Percentiles rank a stretch among this genome's conserved stretches.
Conservation (phyloP, 2,888 invertebrate genomes). For the Palloptera scutellata region DNA sequence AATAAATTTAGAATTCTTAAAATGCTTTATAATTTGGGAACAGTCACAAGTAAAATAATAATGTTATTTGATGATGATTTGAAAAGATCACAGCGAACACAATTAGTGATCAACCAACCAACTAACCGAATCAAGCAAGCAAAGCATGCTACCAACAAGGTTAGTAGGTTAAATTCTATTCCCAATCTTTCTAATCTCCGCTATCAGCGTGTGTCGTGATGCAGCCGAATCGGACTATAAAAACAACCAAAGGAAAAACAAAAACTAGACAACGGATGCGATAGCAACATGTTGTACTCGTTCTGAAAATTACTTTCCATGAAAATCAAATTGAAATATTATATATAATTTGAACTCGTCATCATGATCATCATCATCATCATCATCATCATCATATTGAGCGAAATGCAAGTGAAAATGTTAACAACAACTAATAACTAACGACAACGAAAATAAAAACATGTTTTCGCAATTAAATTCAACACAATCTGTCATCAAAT, state of each 20-base stretch:
- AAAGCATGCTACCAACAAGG: not conserved
- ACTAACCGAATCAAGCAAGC: too few species aligned
- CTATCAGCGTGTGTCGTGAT: not conserved
- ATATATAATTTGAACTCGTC: not conserved
- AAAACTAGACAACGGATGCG: not conserved
- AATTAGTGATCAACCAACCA: too few species aligned
- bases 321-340: not conserved
- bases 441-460: not conserved
- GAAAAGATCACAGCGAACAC: too few species aligned
- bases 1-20: too few species aligned
- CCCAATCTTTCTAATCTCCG: not conserved
- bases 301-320: slow-evolving; percentile 3
- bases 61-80: too few species aligned
- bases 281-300: not conserved
- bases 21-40: too few species aligned
- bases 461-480: not conserved
- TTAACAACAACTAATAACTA: not conserved
- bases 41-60: too few species aligned
- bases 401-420: slow-evolving; percentile 1
- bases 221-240: not conserved
- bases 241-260: not conserved
- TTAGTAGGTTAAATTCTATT: not conserved
- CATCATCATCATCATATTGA: not conserved
- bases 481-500: too few species aligned
- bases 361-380: too few species aligned